These are phyloP conservation scores for Schlechtendalia chinensis DNA, from an alignment of 1,140 invertebrate species.

Conservation along the genomic window DNA sequence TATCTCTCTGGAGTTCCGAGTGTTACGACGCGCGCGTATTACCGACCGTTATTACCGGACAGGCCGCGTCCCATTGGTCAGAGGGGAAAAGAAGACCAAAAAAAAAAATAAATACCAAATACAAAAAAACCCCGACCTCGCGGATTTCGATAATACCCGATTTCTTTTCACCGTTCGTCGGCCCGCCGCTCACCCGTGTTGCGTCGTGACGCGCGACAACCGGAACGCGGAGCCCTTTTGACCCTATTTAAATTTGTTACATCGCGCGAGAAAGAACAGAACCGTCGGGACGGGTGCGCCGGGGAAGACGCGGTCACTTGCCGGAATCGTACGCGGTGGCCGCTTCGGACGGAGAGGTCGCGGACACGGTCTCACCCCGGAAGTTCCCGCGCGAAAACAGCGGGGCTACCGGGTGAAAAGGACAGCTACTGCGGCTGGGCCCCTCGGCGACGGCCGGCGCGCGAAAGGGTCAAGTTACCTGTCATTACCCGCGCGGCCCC, in stretches of 20 bases:
- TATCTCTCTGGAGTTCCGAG: background rate
- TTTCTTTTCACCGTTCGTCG: too few species aligned
- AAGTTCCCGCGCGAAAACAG: constrained; percentile 35
- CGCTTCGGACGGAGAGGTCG: constrained; percentile 24
- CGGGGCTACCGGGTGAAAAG: constrained; percentile 49
- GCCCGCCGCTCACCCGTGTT: background rate
- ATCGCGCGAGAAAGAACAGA: background rate
- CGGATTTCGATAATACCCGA: background rate
- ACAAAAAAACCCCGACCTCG: background rate
- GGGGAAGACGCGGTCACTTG: constrained; percentile 1
- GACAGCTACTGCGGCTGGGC: too few species aligned
- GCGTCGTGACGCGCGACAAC: background rate
- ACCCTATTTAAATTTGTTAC: constrained; percentile 50
- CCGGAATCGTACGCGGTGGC: background rate
- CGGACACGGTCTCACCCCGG: constrained; percentile 48
- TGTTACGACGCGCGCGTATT: background rate
- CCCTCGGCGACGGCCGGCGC: background rate
- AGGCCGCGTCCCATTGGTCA: constrained; percentile 11
- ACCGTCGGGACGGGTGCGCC: too few species aligned
- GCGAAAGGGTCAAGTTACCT: constrained; percentile 49
- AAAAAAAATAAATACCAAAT: too few species aligned
- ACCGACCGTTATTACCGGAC: constrained; percentile 19
- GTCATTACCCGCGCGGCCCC: constrained; percentile 44
- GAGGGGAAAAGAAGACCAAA: background rate
- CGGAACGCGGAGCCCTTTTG: constrained; percentile 29